Percentiles rank a stretch among this genome's conserved stretches.
These are phyloP conservation scores for Sylvietta virens DNA, from an alignment of 2,113 vertebrate genomes.

Conservation along the genomic window DNA sequence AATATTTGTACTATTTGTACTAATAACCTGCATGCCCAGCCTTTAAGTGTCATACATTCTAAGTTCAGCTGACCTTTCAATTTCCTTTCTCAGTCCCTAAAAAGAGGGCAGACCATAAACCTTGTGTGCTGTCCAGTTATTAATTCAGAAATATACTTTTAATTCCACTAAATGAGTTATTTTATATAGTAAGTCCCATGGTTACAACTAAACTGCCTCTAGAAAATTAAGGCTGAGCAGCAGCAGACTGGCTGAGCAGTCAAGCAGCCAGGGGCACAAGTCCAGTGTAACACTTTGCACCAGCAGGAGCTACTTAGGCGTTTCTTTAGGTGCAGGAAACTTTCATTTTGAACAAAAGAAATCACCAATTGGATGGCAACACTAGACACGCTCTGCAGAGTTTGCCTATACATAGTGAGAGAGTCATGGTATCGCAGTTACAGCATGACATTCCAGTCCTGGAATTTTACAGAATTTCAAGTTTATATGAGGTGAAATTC, in stretches of 20 bases:
- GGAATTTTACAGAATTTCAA: not conserved
- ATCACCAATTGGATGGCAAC: not conserved
- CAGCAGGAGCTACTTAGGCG: not conserved
- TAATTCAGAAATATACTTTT: not conserved
- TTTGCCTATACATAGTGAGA: not conserved
- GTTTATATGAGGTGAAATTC: not conserved
- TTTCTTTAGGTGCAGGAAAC: not conserved
- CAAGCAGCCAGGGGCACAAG: not conserved
- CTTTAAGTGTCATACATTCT: not conserved
- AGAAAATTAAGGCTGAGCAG: accelerated
- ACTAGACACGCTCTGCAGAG: not conserved
- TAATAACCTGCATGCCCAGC: not conserved
- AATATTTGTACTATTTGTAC: not conserved
- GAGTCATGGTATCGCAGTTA: not conserved
- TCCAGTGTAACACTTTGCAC: accelerated
- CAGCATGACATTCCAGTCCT: not conserved
- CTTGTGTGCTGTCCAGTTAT: not conserved
- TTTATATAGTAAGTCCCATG: not conserved
- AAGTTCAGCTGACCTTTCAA: not conserved
- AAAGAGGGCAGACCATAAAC: not conserved
- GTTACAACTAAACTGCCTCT: not conserved
- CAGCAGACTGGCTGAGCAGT: not conserved
- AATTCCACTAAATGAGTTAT: not conserved
- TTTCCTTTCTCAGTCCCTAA: not conserved
- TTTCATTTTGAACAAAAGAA: not conserved